A percentile compares a stretch with the other conserved stretches of the same genome.
phyloP scores from a whole-genome alignment of 2,797 vertebrate genomes.

The Melanotaenia boesemani region DNA sequence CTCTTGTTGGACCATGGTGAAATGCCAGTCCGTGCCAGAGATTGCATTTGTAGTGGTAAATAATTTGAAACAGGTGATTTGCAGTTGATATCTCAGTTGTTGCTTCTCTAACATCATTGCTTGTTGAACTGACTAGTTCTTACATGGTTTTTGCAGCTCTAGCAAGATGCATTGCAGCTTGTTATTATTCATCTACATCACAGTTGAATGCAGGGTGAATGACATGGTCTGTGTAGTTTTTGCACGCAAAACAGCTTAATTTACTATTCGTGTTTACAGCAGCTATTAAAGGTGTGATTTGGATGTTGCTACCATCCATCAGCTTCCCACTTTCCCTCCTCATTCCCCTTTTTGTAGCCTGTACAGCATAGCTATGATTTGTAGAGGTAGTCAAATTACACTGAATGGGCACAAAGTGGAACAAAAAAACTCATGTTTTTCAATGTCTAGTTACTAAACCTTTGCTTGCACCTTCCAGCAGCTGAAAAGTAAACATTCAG shows the following conservation, averaged over 20 bases:
- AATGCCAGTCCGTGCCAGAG: conserved; percentile 65
- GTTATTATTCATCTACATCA: not conserved
- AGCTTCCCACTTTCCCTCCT: not conserved
- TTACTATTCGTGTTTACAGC: conserved; percentile 44
- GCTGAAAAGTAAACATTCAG: conserved; percentile 51
- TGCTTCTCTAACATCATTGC: conserved; percentile 21
- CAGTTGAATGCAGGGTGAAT: conserved; percentile 14
- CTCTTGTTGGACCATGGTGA: conserved; percentile 61
- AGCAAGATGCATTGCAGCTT: not conserved
- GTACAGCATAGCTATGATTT: conserved; percentile 12
- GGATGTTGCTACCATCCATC: conserved; percentile 20
- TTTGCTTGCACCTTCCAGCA: conserved; percentile 31
- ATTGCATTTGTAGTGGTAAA: conserved; percentile 66
- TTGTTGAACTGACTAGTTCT: conserved; percentile 26
- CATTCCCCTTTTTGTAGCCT: not conserved
- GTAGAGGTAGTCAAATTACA: conserved; percentile 1
- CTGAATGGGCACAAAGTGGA: conserved; percentile 35
- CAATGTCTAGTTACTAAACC: conserved; percentile 40
- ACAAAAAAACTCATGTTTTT: conserved; percentile 55
- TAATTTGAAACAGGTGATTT: conserved; percentile 50
- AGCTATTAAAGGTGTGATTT: conserved; percentile 36
- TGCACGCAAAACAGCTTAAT: conserved; percentile 27
- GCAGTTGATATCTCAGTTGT: conserved; percentile 28
- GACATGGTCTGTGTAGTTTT: not conserved
- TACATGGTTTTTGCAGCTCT: conserved; percentile 10